phyloP scores from a whole-genome alignment of 2,797 vertebrate species.

The Gymnothorax reevesii region DNA sequence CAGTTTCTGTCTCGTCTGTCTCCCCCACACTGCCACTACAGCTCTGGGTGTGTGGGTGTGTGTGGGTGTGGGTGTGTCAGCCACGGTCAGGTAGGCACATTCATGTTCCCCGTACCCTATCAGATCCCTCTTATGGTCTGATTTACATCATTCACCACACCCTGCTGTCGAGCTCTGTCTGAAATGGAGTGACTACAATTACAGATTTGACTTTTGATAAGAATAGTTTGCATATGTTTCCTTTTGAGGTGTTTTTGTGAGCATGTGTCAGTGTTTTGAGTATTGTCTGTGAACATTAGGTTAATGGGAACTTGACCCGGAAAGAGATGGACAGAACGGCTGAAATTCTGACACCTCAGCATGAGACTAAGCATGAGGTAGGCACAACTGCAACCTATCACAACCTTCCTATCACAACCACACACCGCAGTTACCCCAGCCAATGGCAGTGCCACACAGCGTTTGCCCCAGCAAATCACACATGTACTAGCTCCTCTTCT shows the following conservation, averaged over 20 bases:
- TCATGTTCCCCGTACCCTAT: not conserved
- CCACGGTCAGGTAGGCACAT: too few relatives aligned
- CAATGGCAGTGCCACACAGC: not conserved
- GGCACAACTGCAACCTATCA: not conserved
- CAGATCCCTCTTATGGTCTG: not conserved
- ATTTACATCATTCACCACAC: not conserved
- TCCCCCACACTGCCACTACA: not conserved
- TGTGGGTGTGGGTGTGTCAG: too few relatives aligned
- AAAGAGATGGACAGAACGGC: not conserved
- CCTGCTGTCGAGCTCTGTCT: not conserved
- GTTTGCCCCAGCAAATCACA: not conserved
- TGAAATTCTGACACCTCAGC: not conserved
- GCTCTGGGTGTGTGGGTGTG: not conserved
- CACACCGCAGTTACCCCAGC: not conserved
- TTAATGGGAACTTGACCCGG: slow-evolving; percentile 1
- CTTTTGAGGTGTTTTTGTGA: not conserved
- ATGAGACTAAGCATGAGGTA: not conserved
- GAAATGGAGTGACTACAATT: not conserved
- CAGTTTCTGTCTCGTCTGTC: not conserved
- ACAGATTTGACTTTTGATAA: not conserved
- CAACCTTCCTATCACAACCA: not conserved
- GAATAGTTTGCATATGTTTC: not conserved
- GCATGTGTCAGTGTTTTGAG: not conserved
- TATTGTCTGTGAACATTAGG: not conserved
- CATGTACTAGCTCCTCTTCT: not conserved